Conservation (phyloP, 2,797 vertebrate species). For the Urophycis tenuis region DNA sequence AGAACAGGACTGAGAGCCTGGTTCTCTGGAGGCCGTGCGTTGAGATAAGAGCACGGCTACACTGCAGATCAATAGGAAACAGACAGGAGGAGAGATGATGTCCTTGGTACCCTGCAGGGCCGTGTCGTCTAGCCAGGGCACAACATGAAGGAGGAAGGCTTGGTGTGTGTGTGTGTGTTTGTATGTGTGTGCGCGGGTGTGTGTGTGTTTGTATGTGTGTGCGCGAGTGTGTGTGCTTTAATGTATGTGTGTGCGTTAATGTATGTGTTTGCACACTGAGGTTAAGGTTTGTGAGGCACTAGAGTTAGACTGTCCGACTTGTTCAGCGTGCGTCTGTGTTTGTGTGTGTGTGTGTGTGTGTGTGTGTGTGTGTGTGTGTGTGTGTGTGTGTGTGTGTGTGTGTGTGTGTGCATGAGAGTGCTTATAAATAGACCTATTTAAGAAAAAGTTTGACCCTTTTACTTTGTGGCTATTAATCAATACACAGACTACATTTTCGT, state of each 20-base stretch:
- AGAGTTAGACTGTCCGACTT: background rate
- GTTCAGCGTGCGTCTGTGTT: background rate
- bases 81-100: background rate
- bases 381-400: slow-evolving; percentile 7
- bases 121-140: background rate
- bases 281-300: background rate
- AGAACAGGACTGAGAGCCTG: background rate
- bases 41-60: background rate
- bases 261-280: slow-evolving; percentile 7
- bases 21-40: background rate
- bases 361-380: background rate
- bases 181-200: background rate
- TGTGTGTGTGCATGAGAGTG: no score
- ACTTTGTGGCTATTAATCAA: no score
- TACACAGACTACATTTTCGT: no score
- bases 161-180: background rate
- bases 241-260: slow-evolving; percentile 2
- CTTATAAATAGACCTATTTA: slow-evolving; percentile 10
- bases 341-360: slow-evolving; percentile 1
- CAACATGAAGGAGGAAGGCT: background rate
- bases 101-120: no score
- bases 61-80: background rate
- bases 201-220: background rate
- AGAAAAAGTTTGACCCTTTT: background rate
- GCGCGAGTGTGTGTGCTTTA: background rate